A percentile compares a stretch with the other conserved stretches of the same genome.
These are phyloP conservation scores for Dermochelys coriacea DNA, from an alignment of 2,797 vertebrate genomes.

Conservation along the genomic window DNA sequence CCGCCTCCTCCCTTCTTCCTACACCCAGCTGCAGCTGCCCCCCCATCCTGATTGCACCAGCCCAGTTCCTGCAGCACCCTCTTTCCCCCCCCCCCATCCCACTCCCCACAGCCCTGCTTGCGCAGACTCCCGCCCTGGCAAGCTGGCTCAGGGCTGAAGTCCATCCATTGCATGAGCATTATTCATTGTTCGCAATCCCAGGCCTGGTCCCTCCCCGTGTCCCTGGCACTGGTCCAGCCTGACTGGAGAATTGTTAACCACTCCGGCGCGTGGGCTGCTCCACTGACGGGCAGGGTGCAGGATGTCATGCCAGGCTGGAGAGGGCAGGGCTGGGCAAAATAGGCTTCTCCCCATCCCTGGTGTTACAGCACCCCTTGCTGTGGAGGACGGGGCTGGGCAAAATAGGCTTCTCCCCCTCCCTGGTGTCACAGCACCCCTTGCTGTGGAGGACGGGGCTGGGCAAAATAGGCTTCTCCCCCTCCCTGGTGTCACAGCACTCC, in stretches of 20 bases:
- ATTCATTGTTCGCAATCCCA: not conserved
- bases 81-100: not conserved
- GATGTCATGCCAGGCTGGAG: not conserved
- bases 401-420: not conserved
- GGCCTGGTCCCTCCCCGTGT: not conserved
- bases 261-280: not conserved
- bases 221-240: not conserved
- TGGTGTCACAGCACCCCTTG: not conserved
- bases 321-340: not conserved
- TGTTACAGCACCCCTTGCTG: not conserved
- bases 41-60: not conserved
- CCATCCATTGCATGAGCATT: not conserved
- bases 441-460: not conserved
- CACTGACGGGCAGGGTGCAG: not conserved
- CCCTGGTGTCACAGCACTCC: not conserved
- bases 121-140: not conserved
- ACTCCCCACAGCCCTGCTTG: not conserved
- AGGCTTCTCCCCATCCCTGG: not conserved
- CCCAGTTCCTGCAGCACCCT: no score
- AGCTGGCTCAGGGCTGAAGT: not conserved
- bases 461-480: not conserved
- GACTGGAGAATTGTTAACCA: not conserved
- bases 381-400: not conserved
- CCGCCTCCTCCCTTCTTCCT: not conserved
- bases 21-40: not conserved